Evolutionary conservation across 2,888 invertebrate genomes (phyloP).

Genomic region (Neoitamus cyanurus): DNA sequence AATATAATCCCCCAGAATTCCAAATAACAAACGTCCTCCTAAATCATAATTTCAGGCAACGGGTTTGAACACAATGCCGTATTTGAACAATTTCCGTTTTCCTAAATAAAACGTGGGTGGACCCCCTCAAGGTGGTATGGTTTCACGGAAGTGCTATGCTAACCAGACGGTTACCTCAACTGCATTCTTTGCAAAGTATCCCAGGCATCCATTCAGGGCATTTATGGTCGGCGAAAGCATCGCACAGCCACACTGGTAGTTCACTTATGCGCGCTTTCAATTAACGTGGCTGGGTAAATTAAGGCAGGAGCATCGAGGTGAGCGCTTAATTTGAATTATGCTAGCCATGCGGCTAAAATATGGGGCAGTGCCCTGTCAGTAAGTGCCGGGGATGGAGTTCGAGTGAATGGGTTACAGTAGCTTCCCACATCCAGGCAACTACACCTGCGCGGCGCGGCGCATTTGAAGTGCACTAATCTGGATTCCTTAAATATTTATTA

Average conservation of each 20-base stretch:
- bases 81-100: too few relatives aligned
- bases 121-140: too few relatives aligned
- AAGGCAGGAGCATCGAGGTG: background rate
- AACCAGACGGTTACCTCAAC: too few relatives aligned
- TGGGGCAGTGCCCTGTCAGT: background rate
- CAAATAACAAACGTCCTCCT: too few relatives aligned
- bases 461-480: background rate
- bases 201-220: background rate
- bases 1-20: too few relatives aligned
- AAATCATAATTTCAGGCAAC: too few relatives aligned
- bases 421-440: background rate
- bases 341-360: background rate
- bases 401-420: background rate
- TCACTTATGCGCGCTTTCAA: background rate
- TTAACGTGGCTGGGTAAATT: conserved; percentile 10
- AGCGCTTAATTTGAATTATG: conserved; percentile 3
- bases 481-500: conserved; percentile 19
- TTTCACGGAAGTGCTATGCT: too few relatives aligned
- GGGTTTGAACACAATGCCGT: too few relatives aligned
- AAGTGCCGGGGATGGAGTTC: background rate
- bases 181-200: background rate
- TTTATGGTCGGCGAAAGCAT: background rate
- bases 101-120: too few relatives aligned
- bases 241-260: background rate
- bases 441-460: background rate